A percentile compares a stretch with the other conserved stretches of the same genome.
phyloP scores from a whole-genome alignment of 2,888 invertebrate genomes.

The Choreutis nemorana region DNA sequence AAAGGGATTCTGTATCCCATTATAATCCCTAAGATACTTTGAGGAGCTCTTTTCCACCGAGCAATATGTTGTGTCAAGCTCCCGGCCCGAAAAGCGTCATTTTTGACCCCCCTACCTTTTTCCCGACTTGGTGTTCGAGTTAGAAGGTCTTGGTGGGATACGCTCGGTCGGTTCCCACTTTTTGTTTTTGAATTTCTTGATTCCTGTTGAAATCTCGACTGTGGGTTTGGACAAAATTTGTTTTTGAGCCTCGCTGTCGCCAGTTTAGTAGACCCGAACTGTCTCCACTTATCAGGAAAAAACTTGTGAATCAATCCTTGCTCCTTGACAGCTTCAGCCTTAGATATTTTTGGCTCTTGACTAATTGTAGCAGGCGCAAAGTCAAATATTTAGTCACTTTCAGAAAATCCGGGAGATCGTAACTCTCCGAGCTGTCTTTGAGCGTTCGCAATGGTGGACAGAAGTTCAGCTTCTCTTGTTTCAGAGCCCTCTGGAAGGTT shows the following conservation, averaged over 20 bases:
- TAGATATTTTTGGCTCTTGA: neutral
- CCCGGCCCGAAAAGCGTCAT: constrained; percentile 1
- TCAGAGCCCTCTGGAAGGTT: neutral
- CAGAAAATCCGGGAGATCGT: neutral
- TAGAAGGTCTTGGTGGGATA: no score
- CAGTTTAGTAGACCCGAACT: neutral
- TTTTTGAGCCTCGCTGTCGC: no score
- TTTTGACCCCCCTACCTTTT: constrained; percentile 1
- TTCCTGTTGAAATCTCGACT: neutral
- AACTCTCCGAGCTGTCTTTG: neutral
- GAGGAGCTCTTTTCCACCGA: constrained; percentile 3
- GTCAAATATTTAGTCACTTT: neutral
- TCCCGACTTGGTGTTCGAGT: no score
- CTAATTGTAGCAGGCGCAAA: neutral
- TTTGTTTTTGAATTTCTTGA: neutral
- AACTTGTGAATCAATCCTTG: constrained; percentile 1
- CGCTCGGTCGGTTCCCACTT: no score
- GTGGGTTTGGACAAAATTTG: neutral
- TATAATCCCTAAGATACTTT: constrained; percentile 6
- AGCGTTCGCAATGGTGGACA: neutral
- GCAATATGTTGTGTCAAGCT: constrained; percentile 1
- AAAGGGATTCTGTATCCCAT: constrained; percentile 10
- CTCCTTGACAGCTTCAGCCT: constrained; percentile 3
- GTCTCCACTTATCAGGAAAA: neutral
- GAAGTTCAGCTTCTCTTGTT: neutral